Evolutionary conservation across 2,113 vertebrate species (phyloP).

Genomic region (Glaucidium brasilianum): DNA sequence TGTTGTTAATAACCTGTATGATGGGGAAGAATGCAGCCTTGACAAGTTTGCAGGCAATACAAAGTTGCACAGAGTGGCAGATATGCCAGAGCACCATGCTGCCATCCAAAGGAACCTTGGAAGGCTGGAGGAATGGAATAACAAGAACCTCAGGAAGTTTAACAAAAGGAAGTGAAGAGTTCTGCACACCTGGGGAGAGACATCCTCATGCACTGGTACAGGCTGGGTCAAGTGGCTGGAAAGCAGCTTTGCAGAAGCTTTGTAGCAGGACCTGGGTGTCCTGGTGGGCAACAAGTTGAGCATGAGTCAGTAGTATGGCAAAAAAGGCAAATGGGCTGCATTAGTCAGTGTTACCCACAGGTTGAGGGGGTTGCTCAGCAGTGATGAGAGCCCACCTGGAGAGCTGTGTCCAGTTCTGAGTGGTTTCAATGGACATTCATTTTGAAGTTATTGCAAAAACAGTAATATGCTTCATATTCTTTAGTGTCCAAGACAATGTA

Average conservation of each 20-base stretch:
- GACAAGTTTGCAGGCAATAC: not conserved
- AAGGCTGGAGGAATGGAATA: not conserved
- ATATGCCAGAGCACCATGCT: not conserved
- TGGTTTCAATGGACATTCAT: not conserved
- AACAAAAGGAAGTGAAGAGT: not conserved
- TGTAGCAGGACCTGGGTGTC: not conserved
- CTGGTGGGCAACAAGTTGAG: not conserved
- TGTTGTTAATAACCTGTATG: not conserved
- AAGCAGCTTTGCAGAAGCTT: not conserved
- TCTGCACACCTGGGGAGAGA: fast-evolving
- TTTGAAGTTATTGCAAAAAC: not conserved
- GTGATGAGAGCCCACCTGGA: not conserved
- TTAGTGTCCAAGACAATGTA: not conserved
- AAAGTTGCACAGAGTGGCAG: not conserved
- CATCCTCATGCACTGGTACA: not conserved
- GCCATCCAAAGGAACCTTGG: not conserved
- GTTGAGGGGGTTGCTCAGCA: not conserved
- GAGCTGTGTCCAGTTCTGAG: not conserved
- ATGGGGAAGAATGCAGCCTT: not conserved
- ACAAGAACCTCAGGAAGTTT: not conserved
- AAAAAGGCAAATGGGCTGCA: not conserved
- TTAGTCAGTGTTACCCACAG: not conserved
- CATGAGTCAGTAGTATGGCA: not conserved
- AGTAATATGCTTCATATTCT: not conserved
- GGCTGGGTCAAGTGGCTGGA: not conserved